Percentiles rank a stretch among this genome's conserved stretches.
phyloP scores from a whole-genome alignment of 2,797 vertebrate species.

The Arremon brunneinucha region DNA sequence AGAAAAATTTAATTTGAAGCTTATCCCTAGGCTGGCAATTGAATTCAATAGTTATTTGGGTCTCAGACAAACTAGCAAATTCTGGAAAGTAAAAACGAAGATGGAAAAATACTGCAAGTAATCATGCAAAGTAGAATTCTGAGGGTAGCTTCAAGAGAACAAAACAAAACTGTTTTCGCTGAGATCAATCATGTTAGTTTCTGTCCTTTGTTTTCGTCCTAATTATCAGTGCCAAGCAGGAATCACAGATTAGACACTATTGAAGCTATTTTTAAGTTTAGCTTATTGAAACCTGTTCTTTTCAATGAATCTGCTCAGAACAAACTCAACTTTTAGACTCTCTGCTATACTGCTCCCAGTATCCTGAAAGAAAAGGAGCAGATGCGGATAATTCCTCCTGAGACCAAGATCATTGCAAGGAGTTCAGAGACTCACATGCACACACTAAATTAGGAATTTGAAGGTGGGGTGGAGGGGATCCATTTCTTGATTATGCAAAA shows the following conservation, averaged over 20 bases:
- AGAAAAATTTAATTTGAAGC: neutral
- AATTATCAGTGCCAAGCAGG: conserved; percentile 60
- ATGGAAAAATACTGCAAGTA: conserved; percentile 47
- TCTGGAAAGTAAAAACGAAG: neutral
- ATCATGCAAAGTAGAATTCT: conserved; percentile 25
- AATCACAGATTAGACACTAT: conserved; percentile 53
- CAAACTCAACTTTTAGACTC: conserved; percentile 35
- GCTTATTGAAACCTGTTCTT: conserved; percentile 51
- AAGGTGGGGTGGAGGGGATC: neutral
- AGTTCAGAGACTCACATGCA: conserved; percentile 3
- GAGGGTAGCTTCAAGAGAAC: conserved; percentile 30
- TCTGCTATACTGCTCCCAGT: neutral
- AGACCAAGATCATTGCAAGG: conserved; percentile 14
- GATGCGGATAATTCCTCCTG: neutral
- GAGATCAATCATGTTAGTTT: conserved; percentile 44
- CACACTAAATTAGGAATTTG: neutral
- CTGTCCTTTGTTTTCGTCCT: conserved; percentile 10
- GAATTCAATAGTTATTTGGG: neutral
- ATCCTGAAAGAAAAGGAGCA: conserved; percentile 26
- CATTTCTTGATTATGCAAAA: conserved; percentile 27
- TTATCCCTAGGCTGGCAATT: neutral
- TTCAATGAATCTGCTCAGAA: conserved; percentile 31
- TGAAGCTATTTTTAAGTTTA: conserved; percentile 64
- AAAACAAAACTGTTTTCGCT: conserved; percentile 50
- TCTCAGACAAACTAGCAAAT: neutral